Evolutionary conservation across 2,888 invertebrate species (phyloP).

Genomic region (Crioceris asparagi): DNA sequence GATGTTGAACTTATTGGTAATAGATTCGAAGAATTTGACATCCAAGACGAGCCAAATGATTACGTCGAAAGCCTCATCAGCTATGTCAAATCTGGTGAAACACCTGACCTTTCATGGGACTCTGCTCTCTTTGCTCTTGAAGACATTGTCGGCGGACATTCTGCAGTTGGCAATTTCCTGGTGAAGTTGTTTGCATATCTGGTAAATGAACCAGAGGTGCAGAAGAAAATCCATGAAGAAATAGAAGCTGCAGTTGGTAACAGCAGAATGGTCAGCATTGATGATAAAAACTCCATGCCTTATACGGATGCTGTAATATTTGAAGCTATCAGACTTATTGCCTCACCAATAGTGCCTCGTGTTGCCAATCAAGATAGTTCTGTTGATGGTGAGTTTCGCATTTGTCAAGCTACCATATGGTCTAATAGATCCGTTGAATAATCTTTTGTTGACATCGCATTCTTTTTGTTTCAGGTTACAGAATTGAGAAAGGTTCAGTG

Average conservation of each 20-base stretch:
- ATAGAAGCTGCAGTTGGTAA: constrained; percentile 37
- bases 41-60: constrained; percentile 36
- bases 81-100: constrained; percentile 38
- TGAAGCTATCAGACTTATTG: constrained; percentile 51
- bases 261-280: constrained; percentile 27
- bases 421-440: neutral
- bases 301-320: constrained; percentile 51
- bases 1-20: constrained; percentile 41
- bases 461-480: constrained; percentile 41
- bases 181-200: constrained; percentile 48
- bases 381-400: constrained; percentile 44
- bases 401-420: neutral
- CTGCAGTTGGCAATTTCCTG: constrained; percentile 53
- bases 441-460: neutral
- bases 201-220: constrained; percentile 43
- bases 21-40: constrained; percentile 31
- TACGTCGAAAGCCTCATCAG: constrained; percentile 49
- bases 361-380: constrained; percentile 52
- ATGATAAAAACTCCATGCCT: constrained; percentile 43
- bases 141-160: constrained; percentile 46
- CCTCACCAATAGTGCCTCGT: constrained; percentile 59
- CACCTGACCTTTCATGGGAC: constrained; percentile 41
- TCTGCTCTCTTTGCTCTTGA: constrained; percentile 43
- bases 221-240: constrained; percentile 44
- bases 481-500: constrained; percentile 49